Evolutionary conservation across 2,113 vertebrate genomes (phyloP).

Genomic region (Zosterops borbonicus): DNA sequence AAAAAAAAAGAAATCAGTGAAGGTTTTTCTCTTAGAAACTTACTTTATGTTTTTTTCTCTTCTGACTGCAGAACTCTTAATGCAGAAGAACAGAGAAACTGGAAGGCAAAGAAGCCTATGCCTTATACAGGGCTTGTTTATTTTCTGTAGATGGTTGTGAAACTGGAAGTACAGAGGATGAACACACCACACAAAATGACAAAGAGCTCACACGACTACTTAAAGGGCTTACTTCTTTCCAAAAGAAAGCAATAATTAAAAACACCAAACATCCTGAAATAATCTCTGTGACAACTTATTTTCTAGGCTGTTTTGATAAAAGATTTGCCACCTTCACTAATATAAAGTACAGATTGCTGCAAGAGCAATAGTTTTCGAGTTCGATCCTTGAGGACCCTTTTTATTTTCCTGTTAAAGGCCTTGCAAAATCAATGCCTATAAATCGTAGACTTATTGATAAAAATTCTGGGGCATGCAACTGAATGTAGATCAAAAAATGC

Average conservation of each 20-base stretch:
- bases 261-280: constrained; percentile 25
- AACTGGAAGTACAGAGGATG: neutral
- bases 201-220: neutral
- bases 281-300: constrained; percentile 33
- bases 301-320: constrained; percentile 59
- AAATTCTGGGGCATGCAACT: constrained; percentile 65
- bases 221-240: neutral
- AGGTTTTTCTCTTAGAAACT: constrained; percentile 16
- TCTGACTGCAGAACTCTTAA: neutral
- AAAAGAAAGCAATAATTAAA: constrained; percentile 18
- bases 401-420: constrained; percentile 63
- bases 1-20: neutral
- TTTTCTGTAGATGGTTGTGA: neutral
- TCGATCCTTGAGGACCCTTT: constrained; percentile 67
- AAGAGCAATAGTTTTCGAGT: constrained; percentile 67
- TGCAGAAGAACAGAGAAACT: neutral
- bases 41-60: neutral
- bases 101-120: neutral
- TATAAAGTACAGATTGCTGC: constrained; percentile 53
- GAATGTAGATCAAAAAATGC: constrained; percentile 72
- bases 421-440: constrained; percentile 71
- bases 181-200: neutral
- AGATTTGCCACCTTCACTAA: constrained; percentile 50
- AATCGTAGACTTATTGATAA: constrained; percentile 77
- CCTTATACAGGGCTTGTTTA: neutral